phyloP scores from a whole-genome alignment of 2,113 vertebrate species.

The Hydrolagus affinis region DNA sequence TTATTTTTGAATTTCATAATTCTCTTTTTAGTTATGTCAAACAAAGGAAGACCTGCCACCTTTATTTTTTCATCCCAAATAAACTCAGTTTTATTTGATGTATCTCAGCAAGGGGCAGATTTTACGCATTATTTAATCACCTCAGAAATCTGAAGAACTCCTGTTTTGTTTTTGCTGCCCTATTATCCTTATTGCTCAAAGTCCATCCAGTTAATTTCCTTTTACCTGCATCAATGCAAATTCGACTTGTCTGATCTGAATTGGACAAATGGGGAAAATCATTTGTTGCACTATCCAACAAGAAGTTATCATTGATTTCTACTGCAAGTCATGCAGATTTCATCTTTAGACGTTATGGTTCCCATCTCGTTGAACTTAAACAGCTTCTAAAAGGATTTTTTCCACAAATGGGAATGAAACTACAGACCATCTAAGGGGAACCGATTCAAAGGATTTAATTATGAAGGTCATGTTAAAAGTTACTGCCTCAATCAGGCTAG shows the following conservation, averaged over 20 bases:
- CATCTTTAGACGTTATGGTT: background rate
- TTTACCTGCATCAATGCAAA: background rate
- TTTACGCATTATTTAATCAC: background rate
- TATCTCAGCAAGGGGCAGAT: background rate
- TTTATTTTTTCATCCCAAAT: background rate
- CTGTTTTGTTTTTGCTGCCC: background rate
- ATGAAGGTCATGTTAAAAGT: too few species aligned
- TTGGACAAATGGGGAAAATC: background rate
- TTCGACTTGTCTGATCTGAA: background rate
- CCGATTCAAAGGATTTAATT: too few species aligned
- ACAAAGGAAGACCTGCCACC: background rate
- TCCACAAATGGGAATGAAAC: background rate
- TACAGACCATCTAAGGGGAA: too few species aligned
- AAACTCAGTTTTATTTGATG: background rate
- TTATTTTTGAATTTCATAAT: slow-evolving; percentile 13
- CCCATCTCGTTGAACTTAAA: background rate
- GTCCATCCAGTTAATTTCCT: background rate
- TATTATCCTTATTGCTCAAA: too few species aligned
- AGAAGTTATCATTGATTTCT: background rate
- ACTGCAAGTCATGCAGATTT: background rate
- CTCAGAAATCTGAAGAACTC: background rate
- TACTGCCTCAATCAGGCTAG: too few species aligned
- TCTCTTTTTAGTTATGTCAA: background rate
- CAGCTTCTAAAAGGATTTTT: background rate
- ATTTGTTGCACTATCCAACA: background rate